phyloP scores from a whole-genome alignment of 2,113 vertebrate species.

The Mustela nigripes region DNA sequence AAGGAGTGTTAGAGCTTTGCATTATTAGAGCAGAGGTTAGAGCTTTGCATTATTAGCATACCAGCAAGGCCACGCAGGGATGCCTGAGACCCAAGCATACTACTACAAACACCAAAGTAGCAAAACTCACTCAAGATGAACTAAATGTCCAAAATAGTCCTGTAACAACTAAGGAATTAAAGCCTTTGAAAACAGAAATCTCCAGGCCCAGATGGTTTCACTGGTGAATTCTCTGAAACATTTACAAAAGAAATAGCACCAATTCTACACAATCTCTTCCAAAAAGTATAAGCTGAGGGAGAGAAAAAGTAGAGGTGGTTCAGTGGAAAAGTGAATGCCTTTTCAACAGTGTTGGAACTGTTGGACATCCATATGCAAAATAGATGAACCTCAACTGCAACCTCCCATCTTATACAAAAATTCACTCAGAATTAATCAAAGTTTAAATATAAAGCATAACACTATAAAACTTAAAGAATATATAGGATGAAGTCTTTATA shows the following conservation, averaged over 20 bases:
- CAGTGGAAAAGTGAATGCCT: background rate
- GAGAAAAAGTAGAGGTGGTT: background rate
- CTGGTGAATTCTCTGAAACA: constrained; percentile 5
- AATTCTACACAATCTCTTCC: background rate
- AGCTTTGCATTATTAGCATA: background rate
- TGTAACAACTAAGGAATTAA: constrained; percentile 24
- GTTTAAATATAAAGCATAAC: constrained; percentile 5
- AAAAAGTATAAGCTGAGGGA: background rate
- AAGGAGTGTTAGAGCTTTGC: background rate
- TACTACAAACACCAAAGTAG: background rate
- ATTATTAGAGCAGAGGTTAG: background rate
- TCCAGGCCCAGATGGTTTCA: background rate
- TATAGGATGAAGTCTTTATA: background rate
- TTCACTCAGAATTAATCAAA: background rate
- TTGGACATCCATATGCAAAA: background rate
- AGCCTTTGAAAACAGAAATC: background rate
- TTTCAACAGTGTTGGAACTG: background rate
- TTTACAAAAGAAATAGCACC: background rate
- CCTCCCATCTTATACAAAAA: background rate
- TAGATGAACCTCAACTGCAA: background rate
- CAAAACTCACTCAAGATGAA: background rate
- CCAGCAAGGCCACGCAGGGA: background rate
- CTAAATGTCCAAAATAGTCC: background rate
- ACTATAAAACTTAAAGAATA: background rate
- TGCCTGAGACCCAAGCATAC: background rate